Percentiles rank a stretch among this genome's conserved stretches.
Conservation (phyloP, 2,113 vertebrate genomes). For the Cricetomys ansorgei region DNA sequence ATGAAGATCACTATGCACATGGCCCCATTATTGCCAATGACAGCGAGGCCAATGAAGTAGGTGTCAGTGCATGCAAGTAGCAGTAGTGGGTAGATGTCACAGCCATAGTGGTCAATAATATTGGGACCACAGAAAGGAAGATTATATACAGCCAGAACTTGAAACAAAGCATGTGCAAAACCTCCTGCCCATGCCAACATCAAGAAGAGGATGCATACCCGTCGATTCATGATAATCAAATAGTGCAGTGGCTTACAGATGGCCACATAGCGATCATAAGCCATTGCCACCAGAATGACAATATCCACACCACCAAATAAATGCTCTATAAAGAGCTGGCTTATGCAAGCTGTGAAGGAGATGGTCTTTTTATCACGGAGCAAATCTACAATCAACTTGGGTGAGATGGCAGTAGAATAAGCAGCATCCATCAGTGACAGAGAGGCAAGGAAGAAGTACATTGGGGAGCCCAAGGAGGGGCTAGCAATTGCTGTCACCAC, state of each 20-base stretch:
- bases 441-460: constrained; percentile 66
- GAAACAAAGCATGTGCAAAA: neutral
- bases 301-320: constrained; percentile 62
- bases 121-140: neutral
- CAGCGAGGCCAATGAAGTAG: neutral
- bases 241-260: constrained; percentile 62
- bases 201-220: neutral
- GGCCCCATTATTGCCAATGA: constrained; percentile 63
- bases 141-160: neutral
- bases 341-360: constrained; percentile 60
- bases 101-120: neutral
- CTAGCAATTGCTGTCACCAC: neutral
- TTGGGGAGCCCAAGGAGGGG: neutral
- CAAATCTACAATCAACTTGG: constrained; percentile 52
- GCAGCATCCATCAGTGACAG: constrained; percentile 28
- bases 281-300: constrained; percentile 68
- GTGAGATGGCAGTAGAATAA: constrained; percentile 60
- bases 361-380: constrained; percentile 43
- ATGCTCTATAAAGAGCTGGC: constrained; percentile 69
- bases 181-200: neutral
- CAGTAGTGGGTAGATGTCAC: neutral
- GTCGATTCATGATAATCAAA: neutral
- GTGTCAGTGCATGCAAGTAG: constrained; percentile 58
- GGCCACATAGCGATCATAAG: constrained; percentile 52
- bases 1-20: constrained; percentile 38